Evolutionary conservation across 2,888 invertebrate genomes (phyloP).

Genomic region (Tinea trinotella): DNA sequence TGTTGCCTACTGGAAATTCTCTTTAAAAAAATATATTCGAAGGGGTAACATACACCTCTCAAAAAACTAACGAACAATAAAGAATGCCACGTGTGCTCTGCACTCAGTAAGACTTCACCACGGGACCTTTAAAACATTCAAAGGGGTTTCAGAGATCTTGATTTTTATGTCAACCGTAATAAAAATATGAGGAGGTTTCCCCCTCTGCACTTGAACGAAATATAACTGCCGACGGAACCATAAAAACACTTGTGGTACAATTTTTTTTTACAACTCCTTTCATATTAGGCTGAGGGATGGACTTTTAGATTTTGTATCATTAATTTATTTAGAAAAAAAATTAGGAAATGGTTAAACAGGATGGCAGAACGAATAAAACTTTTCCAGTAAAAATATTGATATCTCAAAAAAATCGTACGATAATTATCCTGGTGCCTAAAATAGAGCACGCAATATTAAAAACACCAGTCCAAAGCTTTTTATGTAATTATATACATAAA

Average conservation of each 20-base stretch:
- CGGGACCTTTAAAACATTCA: slow-evolving; percentile 37
- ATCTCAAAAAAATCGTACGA: too few relatives aligned
- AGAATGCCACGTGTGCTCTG: background rate
- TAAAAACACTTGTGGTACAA: slow-evolving; percentile 35
- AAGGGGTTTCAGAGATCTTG: slow-evolving; percentile 41
- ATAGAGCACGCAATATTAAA: too few relatives aligned
- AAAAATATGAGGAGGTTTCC: slow-evolving; percentile 47
- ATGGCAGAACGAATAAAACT: too few relatives aligned
- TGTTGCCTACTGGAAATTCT: too few relatives aligned
- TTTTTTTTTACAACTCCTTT: slow-evolving; percentile 18
- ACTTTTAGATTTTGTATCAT: too few relatives aligned
- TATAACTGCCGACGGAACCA: slow-evolving; percentile 56
- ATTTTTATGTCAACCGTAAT: slow-evolving; percentile 53
- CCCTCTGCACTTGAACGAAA: slow-evolving; percentile 40
- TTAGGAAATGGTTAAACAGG: too few relatives aligned
- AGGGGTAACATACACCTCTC: background rate
- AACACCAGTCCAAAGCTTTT: too few relatives aligned
- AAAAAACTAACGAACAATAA: background rate
- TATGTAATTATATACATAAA: too few relatives aligned
- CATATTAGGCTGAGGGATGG: background rate
- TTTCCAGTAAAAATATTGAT: too few relatives aligned
- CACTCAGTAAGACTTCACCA: background rate
- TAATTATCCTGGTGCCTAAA: too few relatives aligned
- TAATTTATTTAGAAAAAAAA: too few relatives aligned
- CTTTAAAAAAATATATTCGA: background rate